phyloP scores from a whole-genome alignment of 2,888 invertebrate genomes.

The Palloptera scutellata region DNA sequence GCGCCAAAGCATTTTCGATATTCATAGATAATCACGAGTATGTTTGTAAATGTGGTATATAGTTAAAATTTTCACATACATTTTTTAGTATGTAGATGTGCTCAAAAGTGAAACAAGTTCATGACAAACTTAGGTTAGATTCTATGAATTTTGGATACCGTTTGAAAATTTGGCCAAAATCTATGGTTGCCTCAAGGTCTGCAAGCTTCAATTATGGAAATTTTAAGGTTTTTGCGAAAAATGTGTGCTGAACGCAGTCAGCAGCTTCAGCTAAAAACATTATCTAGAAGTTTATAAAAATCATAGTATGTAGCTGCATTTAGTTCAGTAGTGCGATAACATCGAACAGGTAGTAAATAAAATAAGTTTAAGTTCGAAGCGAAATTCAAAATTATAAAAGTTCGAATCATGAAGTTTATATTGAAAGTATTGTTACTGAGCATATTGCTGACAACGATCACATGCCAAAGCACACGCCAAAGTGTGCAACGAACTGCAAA shows the following conservation, averaged over 20 bases:
- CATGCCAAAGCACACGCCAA: constrained; percentile 33
- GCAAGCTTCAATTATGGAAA: constrained; percentile 46
- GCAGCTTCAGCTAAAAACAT: too few relatives aligned
- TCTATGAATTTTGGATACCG: background rate
- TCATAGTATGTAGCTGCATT: background rate
- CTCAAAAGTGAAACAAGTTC: background rate
- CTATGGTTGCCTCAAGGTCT: constrained; percentile 48
- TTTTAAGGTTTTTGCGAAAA: constrained; percentile 22
- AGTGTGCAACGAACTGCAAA: constrained; percentile 14
- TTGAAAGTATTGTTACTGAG: background rate
- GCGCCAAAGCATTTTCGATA: too few relatives aligned
- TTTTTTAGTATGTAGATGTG: too few relatives aligned
- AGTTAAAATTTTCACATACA: too few relatives aligned
- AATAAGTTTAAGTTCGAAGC: too few relatives aligned
- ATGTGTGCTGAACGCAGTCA: background rate
- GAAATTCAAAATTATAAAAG: too few relatives aligned
- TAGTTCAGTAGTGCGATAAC: background rate
- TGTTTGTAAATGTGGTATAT: too few relatives aligned
- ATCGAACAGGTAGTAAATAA: too few relatives aligned
- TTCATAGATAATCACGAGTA: too few relatives aligned
- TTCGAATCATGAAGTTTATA: background rate
- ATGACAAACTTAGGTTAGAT: background rate
- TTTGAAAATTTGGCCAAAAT: constrained; percentile 3
- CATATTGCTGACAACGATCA: constrained; percentile 34
- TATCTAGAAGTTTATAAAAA: background rate